Conservation (phyloP, 1,140 invertebrate species). For the Leptinotarsa lineolata region DNA sequence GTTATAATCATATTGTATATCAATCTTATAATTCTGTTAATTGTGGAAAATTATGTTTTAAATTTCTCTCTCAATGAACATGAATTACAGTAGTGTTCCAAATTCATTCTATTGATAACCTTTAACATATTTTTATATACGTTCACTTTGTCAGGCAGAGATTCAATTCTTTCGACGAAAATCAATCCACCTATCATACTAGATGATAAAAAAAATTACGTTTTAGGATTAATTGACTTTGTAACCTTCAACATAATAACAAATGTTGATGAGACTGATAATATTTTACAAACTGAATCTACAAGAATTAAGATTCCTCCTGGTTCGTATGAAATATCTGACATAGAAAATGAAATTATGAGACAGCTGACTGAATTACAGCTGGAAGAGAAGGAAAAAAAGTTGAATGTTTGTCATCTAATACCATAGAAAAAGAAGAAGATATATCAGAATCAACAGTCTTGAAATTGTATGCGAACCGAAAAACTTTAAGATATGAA, state of each 20-base stretch:
- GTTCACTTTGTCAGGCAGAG: not conserved
- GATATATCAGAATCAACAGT: not conserved
- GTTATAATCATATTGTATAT: slow-evolving; percentile 11
- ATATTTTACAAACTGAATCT: not conserved
- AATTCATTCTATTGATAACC: not conserved
- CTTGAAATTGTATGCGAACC: not conserved
- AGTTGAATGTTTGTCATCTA: not conserved
- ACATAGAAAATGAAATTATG: slow-evolving; percentile 26
- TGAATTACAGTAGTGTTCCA: too few species aligned
- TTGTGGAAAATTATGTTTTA: slow-evolving; percentile 20
- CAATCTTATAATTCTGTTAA: slow-evolving; percentile 15
- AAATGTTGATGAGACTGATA: slow-evolving; percentile 13
- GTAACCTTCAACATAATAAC: not conserved
- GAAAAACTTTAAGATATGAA: not conserved
- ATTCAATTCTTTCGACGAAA: not conserved
- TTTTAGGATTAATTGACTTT: slow-evolving; percentile 11
- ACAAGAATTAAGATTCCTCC: slow-evolving; percentile 1
- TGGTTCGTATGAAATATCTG: slow-evolving; percentile 13
- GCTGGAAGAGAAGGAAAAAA: not conserved
- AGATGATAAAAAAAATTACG: slow-evolving; percentile 11
- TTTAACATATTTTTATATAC: not conserved
- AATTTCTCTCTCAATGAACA: slow-evolving; percentile 12
- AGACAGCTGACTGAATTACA: slow-evolving; percentile 37
- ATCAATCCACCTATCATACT: slow-evolving; percentile 14
- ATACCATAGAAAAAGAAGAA: not conserved